Evolutionary conservation across 2,113 vertebrate species (phyloP), one percentile per base, ranked within the genome.

Genomic region (Cyprinodon variegatus): DNA sequence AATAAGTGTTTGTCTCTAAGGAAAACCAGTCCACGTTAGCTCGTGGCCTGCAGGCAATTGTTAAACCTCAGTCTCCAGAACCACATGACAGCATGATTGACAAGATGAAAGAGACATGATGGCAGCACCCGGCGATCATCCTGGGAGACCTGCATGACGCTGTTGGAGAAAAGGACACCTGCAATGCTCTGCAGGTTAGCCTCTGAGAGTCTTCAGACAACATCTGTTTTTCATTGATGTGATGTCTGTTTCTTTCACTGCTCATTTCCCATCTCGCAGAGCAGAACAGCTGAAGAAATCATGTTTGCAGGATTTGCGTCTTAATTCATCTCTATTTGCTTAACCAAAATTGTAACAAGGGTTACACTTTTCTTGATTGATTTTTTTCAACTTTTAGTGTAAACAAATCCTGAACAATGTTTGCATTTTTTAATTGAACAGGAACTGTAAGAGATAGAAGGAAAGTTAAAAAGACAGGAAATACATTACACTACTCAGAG

Each of bases 41-140:
- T 50, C 45, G 48, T 41, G 41, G 68, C 50, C 76, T 11, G 0
- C 1, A 75, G 63, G 70, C 65, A 20, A 37, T 46, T 72, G 50
- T 43, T 82, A 71, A 79, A 74, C 67, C 40, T 37, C 11, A 43
- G 50, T 36, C 61, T 74, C 20, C n/a, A 46, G 37, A 81, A 41
- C 50, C 76, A 59, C 46, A 57, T 77, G 77, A 81, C 70, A 71
- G 62, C 53, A 72, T 60, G 69, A 83, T n/a, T 81, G 79, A 81
- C 71, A 83, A 66, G 48, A 61, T 73, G 75, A 67, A 59, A 66
- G 62, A 76, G 74, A 63, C 60, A 72, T 61, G 36, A n/a, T 78
- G 61, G 77, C 77, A 84, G 68, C 74, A 82, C 57, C 78, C 70
- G 60, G 12, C 70, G 70, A 71, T 74, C 69, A 78, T 77, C 48